Evolutionary conservation across 1,140 invertebrate genomes (phyloP), one percentile per base, ranked within the genome.

Genomic region (Drosophila repleta): DNA sequence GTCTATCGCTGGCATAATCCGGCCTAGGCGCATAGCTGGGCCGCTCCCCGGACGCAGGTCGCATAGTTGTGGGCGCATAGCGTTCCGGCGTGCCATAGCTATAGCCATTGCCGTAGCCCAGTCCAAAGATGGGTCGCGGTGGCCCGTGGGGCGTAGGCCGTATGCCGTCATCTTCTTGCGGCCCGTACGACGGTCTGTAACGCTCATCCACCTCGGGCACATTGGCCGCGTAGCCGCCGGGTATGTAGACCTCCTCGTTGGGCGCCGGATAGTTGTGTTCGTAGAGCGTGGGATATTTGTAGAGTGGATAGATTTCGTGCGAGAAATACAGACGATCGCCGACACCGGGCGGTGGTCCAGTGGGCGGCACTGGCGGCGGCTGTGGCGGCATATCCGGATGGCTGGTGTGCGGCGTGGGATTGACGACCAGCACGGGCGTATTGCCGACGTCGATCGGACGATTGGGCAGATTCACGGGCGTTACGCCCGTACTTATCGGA

Each of bases 61-160:
- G 72, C 15, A 74, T 18, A 0, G 75, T 74, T 0, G 87, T 83
- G 4, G 90, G 90, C 0, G 75, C 73, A 53, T 91, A 91, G 2
- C 79, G 74, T 29, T 90, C 89, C 1, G 90, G 90, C 0, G 71
- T 69, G 0, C 90, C 90, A 64, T 91, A 91, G 52, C 90, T 91
- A n/a, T 91, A 91, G 1, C 90, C 90, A 63, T 89, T 91, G 11
- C 90, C 90, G 20, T 91, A 91, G 10, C 90, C 90, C 51, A 91
- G 57, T 0, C 90, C 90, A 37, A 91, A 91, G 1, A 91, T 78
- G 6, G 90, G 90, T 17, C 83, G 73, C 0, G 82, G 90, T 1
- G 84, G 85, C 7, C 77, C 79, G 18, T 90, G 73, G 0, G 82
- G 74, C 7, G 79, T 83, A 4, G 79, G 78, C 7, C 79, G 49